phyloP scores from a whole-genome alignment of 2,888 invertebrate species.

The Megastigmus dorsalis region DNA sequence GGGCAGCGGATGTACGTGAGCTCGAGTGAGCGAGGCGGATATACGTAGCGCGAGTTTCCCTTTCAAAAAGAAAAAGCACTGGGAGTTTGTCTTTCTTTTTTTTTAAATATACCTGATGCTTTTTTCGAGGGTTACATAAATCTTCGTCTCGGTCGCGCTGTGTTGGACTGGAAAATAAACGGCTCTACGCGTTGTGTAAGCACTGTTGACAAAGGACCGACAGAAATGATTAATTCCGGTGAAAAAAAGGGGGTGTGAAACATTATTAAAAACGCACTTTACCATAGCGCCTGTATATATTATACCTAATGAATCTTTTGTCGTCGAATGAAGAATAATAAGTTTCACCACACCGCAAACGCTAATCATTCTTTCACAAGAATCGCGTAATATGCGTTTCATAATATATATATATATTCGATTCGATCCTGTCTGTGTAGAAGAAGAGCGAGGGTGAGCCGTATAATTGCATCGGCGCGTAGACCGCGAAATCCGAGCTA shows the following conservation, averaged over 20 bases:
- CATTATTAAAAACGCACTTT: slow-evolving; percentile 1
- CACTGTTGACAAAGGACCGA: slow-evolving; percentile 30
- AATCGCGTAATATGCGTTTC: too few relatives aligned
- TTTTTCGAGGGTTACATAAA: slow-evolving; percentile 35
- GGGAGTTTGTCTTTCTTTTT: slow-evolving; percentile 7
- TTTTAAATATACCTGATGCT: slow-evolving; percentile 19
- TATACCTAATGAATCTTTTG: slow-evolving; percentile 4
- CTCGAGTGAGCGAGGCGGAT: slow-evolving; percentile 35
- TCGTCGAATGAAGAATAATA: too few relatives aligned
- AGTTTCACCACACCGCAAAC: too few relatives aligned
- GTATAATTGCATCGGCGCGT: too few relatives aligned
- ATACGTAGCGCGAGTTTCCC: not conserved
- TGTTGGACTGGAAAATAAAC: not conserved
- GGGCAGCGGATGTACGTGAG: slow-evolving; percentile 37
- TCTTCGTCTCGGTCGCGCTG: slow-evolving; percentile 10
- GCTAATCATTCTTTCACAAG: too few relatives aligned
- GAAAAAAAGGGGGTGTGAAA: not conserved
- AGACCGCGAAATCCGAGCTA: not conserved
- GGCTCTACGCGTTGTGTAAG: not conserved
- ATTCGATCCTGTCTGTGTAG: too few relatives aligned
- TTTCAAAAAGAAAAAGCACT: not conserved
- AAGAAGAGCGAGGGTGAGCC: too few relatives aligned
- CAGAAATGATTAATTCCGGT: slow-evolving; percentile 18
- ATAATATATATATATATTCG: too few relatives aligned
- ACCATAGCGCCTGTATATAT: not conserved